Percentiles rank a stretch among this genome's conserved stretches.
Evolutionary conservation across 2,797 vertebrate genomes (phyloP).

Genomic region (Epinephelus awoara): DNA sequence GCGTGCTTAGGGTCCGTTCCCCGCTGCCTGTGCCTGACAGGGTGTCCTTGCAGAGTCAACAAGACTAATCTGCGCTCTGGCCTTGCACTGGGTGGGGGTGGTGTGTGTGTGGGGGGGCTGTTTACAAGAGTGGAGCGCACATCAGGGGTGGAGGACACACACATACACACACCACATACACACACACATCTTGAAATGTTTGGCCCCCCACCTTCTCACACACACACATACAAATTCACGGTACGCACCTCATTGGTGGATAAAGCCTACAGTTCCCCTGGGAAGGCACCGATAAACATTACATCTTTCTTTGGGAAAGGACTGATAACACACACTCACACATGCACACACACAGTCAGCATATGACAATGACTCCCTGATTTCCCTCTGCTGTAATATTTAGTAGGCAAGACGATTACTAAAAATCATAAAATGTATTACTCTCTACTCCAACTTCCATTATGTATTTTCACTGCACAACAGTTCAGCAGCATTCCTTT

Average conservation of each 20-base stretch:
- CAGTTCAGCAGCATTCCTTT: not conserved
- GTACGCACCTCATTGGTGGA: conserved; percentile 53
- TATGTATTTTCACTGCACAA: conserved; percentile 14
- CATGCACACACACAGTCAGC: conserved; percentile 9
- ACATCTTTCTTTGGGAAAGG: conserved; percentile 71
- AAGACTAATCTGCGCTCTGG: conserved; percentile 86
- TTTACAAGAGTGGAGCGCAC: conserved; percentile 78
- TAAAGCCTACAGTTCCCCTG: conserved; percentile 57
- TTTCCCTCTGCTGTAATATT: conserved; percentile 34
- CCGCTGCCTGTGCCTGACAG: conserved; percentile 80
- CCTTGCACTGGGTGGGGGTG: conserved; percentile 70
- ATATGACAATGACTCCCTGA: conserved; percentile 32
- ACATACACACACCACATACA: conserved; percentile 49
- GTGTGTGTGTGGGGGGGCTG: conserved; percentile 43
- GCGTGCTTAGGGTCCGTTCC: conserved; percentile 63
- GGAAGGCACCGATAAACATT: conserved; percentile 72
- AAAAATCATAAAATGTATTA: conserved; percentile 24
- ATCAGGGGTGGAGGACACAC: conserved; percentile 68
- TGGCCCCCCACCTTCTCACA: conserved; percentile 8
- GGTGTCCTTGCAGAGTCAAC: conserved; percentile 87
- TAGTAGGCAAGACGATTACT: conserved; percentile 3
- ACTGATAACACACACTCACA: conserved; percentile 37
- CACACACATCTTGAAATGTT: conserved; percentile 59
- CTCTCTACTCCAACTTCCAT: conserved; percentile 17
- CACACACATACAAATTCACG: conserved; percentile 16